A percentile compares a stretch with the other conserved stretches of the same genome.
These are phyloP conservation scores for Amphiprion percula DNA, from an alignment of 2,113 vertebrate species.

Conservation along the genomic window DNA sequence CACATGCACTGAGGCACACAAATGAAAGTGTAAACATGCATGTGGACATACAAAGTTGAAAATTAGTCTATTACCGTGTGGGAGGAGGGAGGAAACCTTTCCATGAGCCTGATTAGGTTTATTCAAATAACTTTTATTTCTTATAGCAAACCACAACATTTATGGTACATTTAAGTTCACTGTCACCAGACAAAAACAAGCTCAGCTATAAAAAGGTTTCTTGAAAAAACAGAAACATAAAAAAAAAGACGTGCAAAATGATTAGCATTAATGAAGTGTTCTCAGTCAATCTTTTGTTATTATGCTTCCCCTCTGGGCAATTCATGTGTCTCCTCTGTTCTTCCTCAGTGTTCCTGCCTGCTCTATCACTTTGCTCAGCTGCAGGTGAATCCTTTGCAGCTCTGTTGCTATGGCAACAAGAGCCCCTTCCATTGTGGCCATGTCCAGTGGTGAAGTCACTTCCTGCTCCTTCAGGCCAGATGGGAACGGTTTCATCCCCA, in stretches of 20 bases:
- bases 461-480: constrained; percentile 61
- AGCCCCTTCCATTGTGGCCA: constrained; percentile 54
- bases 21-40: neutral
- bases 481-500: constrained; percentile 27
- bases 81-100: constrained; percentile 68
- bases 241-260: constrained; percentile 48
- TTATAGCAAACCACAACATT: constrained; percentile 33
- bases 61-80: constrained; percentile 26
- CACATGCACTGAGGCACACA: constrained; percentile 13
- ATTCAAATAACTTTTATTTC: constrained; percentile 61
- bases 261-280: neutral
- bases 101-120: constrained; percentile 35
- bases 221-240: neutral
- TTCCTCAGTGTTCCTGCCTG: constrained; percentile 34
- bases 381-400: constrained; percentile 71
- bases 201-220: constrained; percentile 3
- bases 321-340: constrained; percentile 63
- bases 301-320: neutral
- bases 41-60: neutral
- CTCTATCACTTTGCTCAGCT: constrained; percentile 68
- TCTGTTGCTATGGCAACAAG: constrained; percentile 74
- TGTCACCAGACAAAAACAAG: constrained; percentile 37
- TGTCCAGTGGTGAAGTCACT: constrained; percentile 24
- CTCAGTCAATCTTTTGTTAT: neutral
- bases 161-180: constrained; percentile 28